Conservation (phyloP, 64 coral and sea anemone genomes). For the Montipora cactus region DNA sequence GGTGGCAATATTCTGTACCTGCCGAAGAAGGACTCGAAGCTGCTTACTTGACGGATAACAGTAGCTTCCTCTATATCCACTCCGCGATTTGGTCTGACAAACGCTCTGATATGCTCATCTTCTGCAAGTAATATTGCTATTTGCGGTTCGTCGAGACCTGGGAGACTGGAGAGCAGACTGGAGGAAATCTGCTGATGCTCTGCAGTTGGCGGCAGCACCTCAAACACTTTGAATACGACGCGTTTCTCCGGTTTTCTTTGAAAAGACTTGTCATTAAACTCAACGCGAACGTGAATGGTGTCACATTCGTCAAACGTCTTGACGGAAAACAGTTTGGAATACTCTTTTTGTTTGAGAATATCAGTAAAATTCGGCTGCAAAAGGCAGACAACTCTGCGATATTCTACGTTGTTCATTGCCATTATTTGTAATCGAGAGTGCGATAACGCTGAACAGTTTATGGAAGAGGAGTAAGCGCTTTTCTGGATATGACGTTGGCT, state of each 20-base stretch:
- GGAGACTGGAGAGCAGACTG: neutral
- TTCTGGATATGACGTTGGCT: neutral
- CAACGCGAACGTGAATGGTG: constrained; percentile 53
- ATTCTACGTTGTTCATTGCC: neutral
- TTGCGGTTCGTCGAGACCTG: constrained; percentile 12
- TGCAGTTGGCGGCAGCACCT: constrained; percentile 35
- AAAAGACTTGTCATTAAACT: neutral
- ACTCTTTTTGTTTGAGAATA: constrained; percentile 34
- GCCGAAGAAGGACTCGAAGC: neutral
- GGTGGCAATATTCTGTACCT: constrained; percentile 65
- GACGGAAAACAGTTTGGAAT: constrained; percentile 35
- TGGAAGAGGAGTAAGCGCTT: neutral
- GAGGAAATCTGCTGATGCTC: constrained; percentile 3
- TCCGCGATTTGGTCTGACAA: neutral
- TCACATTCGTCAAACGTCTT: constrained; percentile 46
- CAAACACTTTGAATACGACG: constrained; percentile 55
- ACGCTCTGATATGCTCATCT: neutral
- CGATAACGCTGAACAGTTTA: neutral
- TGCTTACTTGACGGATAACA: neutral
- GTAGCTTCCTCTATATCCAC: neutral
- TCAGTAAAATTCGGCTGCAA: constrained; percentile 75
- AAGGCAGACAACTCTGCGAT: constrained; percentile 65
- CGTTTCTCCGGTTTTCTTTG: constrained; percentile 1
- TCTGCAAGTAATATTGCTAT: constrained; percentile 62
- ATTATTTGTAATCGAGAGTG: neutral